These are phyloP conservation scores for Macaria liturata DNA, from an alignment of 2,888 invertebrate species.

Conservation along the genomic window DNA sequence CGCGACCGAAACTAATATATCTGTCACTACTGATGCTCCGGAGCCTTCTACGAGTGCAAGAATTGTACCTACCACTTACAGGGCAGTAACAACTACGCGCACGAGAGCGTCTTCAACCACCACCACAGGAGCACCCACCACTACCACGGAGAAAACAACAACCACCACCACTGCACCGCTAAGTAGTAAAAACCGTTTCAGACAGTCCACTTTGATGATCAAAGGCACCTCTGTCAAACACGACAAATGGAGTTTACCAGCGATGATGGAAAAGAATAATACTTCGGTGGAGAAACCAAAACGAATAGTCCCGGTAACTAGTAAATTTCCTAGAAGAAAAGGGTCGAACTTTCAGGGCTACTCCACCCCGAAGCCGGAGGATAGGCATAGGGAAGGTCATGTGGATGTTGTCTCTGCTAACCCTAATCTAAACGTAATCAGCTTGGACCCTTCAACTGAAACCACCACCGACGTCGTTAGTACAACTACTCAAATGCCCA, in stretches of 20 bases:
- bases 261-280: constrained; percentile 28
- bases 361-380: constrained; percentile 48
- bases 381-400: constrained; percentile 48
- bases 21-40: constrained; percentile 15
- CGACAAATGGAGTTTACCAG: constrained; percentile 62
- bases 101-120: constrained; percentile 33
- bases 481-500: constrained; percentile 31
- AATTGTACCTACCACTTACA: constrained; percentile 33
- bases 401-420: constrained; percentile 41
- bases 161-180: constrained; percentile 41
- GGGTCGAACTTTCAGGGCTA: constrained; percentile 75
- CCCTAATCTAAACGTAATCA: constrained; percentile 31
- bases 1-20: constrained; percentile 8
- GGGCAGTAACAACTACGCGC: constrained; percentile 37
- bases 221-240: constrained; percentile 78
- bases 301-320: constrained; percentile 36
- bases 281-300: constrained; percentile 45
- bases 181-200: constrained; percentile 65
- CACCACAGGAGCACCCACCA: constrained; percentile 33
- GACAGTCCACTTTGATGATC: constrained; percentile 68
- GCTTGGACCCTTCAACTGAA: constrained; percentile 30
- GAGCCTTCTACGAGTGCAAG: constrained; percentile 38
- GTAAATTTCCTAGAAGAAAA: constrained; percentile 57
- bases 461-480: constrained; percentile 32
- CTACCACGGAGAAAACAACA: constrained; percentile 35